Conservation (phyloP, 2,888 invertebrate species). For the Nysson spinosus region DNA sequence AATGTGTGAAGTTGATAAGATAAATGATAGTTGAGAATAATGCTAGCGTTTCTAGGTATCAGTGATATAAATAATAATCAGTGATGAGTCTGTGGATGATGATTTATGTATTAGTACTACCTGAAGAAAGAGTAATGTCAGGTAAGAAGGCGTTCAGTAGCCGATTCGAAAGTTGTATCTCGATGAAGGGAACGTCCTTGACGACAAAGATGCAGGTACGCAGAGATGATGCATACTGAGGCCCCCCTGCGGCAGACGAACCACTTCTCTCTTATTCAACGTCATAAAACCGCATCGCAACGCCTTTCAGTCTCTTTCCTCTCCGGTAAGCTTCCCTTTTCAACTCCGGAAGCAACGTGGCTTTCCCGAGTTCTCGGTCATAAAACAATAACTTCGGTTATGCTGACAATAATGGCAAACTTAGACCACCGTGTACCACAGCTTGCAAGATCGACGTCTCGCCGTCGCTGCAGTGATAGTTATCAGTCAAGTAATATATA, state of each 20-base stretch:
- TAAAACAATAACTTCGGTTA: constrained; percentile 14
- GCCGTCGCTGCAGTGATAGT: too few species aligned
- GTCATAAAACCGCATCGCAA: constrained; percentile 36
- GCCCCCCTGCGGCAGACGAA: constrained; percentile 9
- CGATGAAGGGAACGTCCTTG: constrained; percentile 23
- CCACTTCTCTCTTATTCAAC: constrained; percentile 26
- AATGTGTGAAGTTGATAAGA: not conserved
- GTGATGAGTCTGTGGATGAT: not conserved
- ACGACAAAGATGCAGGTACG: constrained; percentile 25
- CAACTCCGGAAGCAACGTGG: not conserved
- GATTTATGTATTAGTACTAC: constrained; percentile 15
- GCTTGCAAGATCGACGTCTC: not conserved
- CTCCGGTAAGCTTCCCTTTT: constrained; percentile 2
- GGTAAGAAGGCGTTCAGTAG: constrained; percentile 35
- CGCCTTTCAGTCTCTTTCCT: constrained; percentile 7
- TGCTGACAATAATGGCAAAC: not conserved
- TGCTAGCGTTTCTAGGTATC: not conserved
- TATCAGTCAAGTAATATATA: too few species aligned
- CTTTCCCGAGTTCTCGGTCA: not conserved
- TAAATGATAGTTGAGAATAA: not conserved
- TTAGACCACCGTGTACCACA: not conserved
- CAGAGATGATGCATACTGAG: constrained; percentile 12
- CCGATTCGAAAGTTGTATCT: constrained; percentile 33
- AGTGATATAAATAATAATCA: constrained; percentile 23
- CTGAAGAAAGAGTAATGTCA: constrained; percentile 16